A percentile compares a stretch with the other conserved stretches of the same genome.
These are phyloP conservation scores for Papilio machaon DNA, from an alignment of 1,140 invertebrate genomes.

Conservation along the genomic window DNA sequence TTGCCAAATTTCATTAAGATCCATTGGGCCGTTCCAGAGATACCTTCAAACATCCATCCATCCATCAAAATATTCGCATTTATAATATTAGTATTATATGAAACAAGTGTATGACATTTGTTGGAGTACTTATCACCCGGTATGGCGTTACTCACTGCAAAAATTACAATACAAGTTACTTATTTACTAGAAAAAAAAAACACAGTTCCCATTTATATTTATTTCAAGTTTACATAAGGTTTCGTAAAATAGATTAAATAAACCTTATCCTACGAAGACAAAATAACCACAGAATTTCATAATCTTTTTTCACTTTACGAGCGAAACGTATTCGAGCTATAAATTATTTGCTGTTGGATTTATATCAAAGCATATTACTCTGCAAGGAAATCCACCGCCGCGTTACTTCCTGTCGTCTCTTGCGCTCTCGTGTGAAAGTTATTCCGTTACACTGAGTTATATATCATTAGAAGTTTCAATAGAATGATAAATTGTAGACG, in stretches of 20 bases:
- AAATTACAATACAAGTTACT: too few species aligned
- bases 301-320: neutral
- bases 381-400: slow-evolving; percentile 1
- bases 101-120: too few species aligned
- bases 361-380: neutral
- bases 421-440: neutral
- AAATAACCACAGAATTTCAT: neutral
- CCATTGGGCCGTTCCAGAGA: too few species aligned
- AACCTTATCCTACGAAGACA: neutral
- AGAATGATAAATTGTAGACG: neutral
- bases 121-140: too few species aligned
- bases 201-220: too few species aligned
- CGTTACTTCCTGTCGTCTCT: neutral
- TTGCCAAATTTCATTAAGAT: too few species aligned
- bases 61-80: too few species aligned
- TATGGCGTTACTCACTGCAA: too few species aligned
- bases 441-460: too few species aligned
- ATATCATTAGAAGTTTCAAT: neutral
- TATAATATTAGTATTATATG: too few species aligned
- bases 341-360: slow-evolving; percentile 6
- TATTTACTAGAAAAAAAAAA: too few species aligned
- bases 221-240: neutral
- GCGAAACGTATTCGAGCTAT: neutral
- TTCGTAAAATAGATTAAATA: neutral
- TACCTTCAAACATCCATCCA: too few species aligned